These are phyloP conservation scores for Plebejus anna DNA, from an alignment of 2,888 invertebrate species.

Conservation along the genomic window DNA sequence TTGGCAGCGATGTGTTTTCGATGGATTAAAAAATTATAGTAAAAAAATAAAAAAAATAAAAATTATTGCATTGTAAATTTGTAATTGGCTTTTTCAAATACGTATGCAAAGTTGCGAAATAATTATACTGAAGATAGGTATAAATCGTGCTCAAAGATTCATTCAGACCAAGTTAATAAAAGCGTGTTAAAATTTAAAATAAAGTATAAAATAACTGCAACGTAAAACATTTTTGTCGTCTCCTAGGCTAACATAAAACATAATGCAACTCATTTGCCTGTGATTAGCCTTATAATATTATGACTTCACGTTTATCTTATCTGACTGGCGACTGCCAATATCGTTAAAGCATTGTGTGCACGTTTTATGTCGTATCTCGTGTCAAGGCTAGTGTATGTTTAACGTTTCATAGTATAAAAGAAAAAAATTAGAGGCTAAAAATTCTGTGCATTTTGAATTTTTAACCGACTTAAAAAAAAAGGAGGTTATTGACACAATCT, in stretches of 20 bases:
- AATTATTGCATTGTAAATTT: no score
- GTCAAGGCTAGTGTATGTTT: constrained; percentile 33
- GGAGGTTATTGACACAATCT: no score
- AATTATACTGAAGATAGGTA: no score
- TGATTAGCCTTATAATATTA: constrained; percentile 10
- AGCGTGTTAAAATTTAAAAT: no score
- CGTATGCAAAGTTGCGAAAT: no score
- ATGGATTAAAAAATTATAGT: background rate
- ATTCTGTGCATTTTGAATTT: no score
- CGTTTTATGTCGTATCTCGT: constrained; percentile 26
- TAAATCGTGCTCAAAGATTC: no score
- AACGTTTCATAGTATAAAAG: background rate
- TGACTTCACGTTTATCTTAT: constrained; percentile 24
- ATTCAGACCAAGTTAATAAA: no score
- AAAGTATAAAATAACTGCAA: background rate
- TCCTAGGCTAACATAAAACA: background rate
- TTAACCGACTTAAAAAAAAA: no score
- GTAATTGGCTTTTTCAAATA: no score
- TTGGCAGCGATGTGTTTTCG: background rate
- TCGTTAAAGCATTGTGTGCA: background rate
- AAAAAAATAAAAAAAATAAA: no score
- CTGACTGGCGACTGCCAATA: constrained; percentile 6
- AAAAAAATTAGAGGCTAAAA: no score
- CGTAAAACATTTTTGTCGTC: background rate
- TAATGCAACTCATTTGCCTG: background rate